Base-by-base conservation (phyloP, 1,140 invertebrate genomes). In the Neodiprion pinetum region DNA sequence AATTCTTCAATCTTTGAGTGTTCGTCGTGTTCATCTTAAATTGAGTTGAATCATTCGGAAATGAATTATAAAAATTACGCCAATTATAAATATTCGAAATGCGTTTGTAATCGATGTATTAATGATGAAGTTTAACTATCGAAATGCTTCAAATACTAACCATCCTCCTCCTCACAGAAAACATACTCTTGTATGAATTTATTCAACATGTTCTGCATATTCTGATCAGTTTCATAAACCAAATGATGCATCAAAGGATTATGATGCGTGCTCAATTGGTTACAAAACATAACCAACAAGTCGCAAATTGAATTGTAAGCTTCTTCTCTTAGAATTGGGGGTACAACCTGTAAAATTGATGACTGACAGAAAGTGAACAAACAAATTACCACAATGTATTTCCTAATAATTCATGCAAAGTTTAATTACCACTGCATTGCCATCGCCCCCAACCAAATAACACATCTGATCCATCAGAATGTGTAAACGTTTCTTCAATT, bases 301-400 rank as follows among this genome's bases (percentile, higher is more conserved):
- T 99, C 98, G 88, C 98, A 99, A 65, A 99, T 93, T 12, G 95
- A 96, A 53, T 96, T 93, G 86, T 97, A 99, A 0, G 97, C 96
- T 93, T 88, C 77, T 80, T 88, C 88, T 48, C 85, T 83, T n/a
- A 89, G 74, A 67, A 84, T 82, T 9, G 80, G 80, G 12, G 83
- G 80, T 50, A 82, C 77, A 23, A 21, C 67, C 74, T 67, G 69
- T 14, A 69, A 77, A 47, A 76, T 75, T 65, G 69, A 61, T 11
- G 77, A n/a, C 65, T 69, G 49, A 40, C 53, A 49, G 23, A 72
- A 68, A 71, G 71, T 61, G 28, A 40, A 40, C 28, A 40, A 40
- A 40, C 28, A 40, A 40, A 40, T 40, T 40, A 40, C 2, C 28
- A 40, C 28, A 40, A 40, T 40, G 28, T 40, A 5, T 40, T 40